Percentiles rank a stretch among this genome's conserved stretches.
These are phyloP conservation scores for Steinernema feltiae DNA, from an alignment of 1,140 invertebrate species.

Conservation along the genomic window DNA sequence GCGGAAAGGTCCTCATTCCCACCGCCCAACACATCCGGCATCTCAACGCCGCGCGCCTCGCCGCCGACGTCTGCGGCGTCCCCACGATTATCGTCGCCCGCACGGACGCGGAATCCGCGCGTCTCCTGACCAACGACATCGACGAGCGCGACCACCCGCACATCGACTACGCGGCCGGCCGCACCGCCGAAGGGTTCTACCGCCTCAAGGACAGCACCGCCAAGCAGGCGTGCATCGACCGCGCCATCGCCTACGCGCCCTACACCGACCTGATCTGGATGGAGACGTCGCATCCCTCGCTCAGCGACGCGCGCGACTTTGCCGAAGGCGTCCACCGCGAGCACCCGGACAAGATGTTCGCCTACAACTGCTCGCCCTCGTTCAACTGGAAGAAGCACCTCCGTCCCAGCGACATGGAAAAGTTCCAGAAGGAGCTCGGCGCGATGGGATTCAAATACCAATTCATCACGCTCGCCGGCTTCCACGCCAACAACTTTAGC, in stretches of 20 bases:
- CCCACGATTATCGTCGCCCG: slow-evolving; percentile 59
- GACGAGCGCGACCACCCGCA: slow-evolving; percentile 58
- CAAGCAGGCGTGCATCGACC: slow-evolving; percentile 56
- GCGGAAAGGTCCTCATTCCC: slow-evolving; percentile 59
- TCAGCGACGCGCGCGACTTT: slow-evolving; percentile 57
- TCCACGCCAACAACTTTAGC: slow-evolving; percentile 58
- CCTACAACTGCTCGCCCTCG: slow-evolving; percentile 60
- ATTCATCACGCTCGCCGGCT: slow-evolving; percentile 60
- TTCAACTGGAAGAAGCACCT: slow-evolving; percentile 60
- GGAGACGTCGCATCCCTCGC: slow-evolving; percentile 57
- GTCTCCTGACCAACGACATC: slow-evolving; percentile 56
- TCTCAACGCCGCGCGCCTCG: slow-evolving; percentile 58
- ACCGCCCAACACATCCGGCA: slow-evolving; percentile 59
- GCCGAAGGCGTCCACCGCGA: slow-evolving; percentile 56
- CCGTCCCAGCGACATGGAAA: slow-evolving; percentile 53
- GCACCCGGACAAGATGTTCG: slow-evolving; percentile 58
- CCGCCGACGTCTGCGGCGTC: slow-evolving; percentile 57
- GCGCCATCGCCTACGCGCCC: slow-evolving; percentile 58
- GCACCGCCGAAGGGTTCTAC: slow-evolving; percentile 59
- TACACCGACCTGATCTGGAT: slow-evolving; percentile 60
- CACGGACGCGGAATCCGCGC: slow-evolving; percentile 58
- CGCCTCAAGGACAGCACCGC: slow-evolving; percentile 45
- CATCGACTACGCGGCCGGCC: slow-evolving; percentile 55
- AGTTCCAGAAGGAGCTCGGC: slow-evolving; percentile 59
- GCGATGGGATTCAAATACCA: slow-evolving; percentile 61